These are phyloP conservation scores for Acipenser oxyrinchus DNA, from an alignment of 2,797 vertebrate genomes.

Conservation along the genomic window DNA sequence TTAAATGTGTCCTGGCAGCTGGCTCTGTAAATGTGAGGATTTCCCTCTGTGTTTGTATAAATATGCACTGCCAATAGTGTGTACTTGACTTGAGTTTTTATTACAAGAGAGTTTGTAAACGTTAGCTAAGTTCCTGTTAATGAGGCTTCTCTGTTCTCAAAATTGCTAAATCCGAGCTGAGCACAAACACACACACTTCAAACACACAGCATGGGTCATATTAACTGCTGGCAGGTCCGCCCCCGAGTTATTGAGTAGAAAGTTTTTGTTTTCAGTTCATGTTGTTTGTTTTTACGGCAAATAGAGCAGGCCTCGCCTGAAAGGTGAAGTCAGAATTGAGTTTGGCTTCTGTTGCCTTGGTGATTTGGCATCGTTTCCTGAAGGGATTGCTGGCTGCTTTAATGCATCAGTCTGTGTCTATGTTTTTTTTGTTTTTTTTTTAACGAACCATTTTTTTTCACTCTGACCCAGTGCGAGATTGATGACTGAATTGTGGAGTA, in stretches of 20 bases:
- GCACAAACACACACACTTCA: too few relatives aligned
- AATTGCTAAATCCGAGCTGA: too few relatives aligned
- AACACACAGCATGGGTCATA: slow-evolving; percentile 16
- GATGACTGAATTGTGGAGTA: slow-evolving; percentile 80
- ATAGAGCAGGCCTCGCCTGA: slow-evolving; percentile 48
- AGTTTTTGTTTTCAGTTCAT: slow-evolving; percentile 36
- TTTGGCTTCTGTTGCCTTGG: slow-evolving; percentile 59
- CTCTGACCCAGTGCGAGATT: slow-evolving; percentile 77
- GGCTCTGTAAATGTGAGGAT: slow-evolving; percentile 50
- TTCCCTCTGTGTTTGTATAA: slow-evolving; percentile 48
- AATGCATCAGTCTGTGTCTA: slow-evolving; percentile 33
- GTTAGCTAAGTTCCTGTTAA: slow-evolving; percentile 46
- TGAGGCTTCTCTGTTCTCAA: slow-evolving; percentile 45
- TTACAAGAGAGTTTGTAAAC: slow-evolving; percentile 31
- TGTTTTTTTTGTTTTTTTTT: slow-evolving; percentile 55
- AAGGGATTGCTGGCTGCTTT: slow-evolving; percentile 52
- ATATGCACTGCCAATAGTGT: slow-evolving; percentile 31
- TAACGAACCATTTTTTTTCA: slow-evolving; percentile 67
- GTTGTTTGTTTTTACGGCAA: slow-evolving; percentile 57
- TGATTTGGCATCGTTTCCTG: slow-evolving; percentile 54
- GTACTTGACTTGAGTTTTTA: slow-evolving; percentile 30
- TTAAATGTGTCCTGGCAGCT: slow-evolving; percentile 37
- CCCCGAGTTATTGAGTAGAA: slow-evolving; percentile 6
- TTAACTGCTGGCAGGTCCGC: neutral
- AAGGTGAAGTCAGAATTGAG: slow-evolving; percentile 65